Percentiles rank a stretch among this genome's conserved stretches.
These are phyloP conservation scores for Linnaemya vulpina DNA, from an alignment of 2,888 invertebrate genomes.

Conservation along the genomic window DNA sequence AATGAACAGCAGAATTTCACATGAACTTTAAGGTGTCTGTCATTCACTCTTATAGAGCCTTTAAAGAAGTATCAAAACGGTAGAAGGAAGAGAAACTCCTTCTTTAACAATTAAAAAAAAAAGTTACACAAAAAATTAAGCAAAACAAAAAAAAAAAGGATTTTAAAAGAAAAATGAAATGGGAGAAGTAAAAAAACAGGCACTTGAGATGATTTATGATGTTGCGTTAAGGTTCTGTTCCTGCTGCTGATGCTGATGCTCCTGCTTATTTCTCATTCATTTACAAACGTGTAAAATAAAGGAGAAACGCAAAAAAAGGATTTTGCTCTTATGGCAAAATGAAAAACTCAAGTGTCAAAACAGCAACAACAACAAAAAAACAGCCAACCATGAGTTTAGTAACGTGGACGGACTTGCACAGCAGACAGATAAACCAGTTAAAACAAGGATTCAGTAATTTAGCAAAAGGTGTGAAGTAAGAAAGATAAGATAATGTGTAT, in stretches of 20 bases:
- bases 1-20: constrained; percentile 55
- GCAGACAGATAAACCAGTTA: constrained; percentile 45
- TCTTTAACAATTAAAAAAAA: constrained; percentile 45
- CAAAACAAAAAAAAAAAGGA: constrained; percentile 34
- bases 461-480: constrained; percentile 65
- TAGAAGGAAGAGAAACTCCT: not conserved
- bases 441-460: constrained; percentile 65
- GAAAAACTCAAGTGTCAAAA: constrained; percentile 68
- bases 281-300: constrained; percentile 47
- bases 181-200: constrained; percentile 52
- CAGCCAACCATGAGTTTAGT: constrained; percentile 32
- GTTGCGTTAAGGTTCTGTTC: constrained; percentile 67
- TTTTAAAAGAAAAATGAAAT: constrained; percentile 45
- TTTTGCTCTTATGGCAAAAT: constrained; percentile 60
- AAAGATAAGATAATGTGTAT: constrained; percentile 58
- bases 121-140: constrained; percentile 45
- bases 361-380: constrained; percentile 57
- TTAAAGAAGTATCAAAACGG: not conserved
- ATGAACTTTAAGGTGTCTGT: constrained; percentile 57
- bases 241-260: constrained; percentile 13
- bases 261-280: constrained; percentile 14
- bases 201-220: constrained; percentile 81
- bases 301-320: constrained; percentile 34
- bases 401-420: constrained; percentile 32
- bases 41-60: constrained; percentile 39